Base-by-base conservation (phyloP, 2,113 vertebrate species). In the Myocastor coypus region DNA sequence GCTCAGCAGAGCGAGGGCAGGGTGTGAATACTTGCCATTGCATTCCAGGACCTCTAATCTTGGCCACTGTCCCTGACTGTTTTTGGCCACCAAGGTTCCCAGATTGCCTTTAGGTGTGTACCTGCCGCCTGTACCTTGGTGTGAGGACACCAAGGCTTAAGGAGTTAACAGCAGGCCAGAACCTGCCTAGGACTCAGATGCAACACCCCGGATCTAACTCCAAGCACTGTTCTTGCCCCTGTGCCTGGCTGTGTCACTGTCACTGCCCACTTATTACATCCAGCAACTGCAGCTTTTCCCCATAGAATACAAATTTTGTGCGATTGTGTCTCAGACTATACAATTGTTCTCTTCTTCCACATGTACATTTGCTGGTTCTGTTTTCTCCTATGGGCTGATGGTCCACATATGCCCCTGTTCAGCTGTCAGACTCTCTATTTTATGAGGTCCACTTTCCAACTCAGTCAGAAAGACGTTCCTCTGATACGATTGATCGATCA, bases 201-300 rank as follows among this genome's bases (percentile, higher is more conserved):
- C 40, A 10, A 1, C 24, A 4, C 50, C 2, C 2, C 0, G 32
- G 37, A 13, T 24, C 46, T 63, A 42, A 59, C 26, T 37, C 7
- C 37, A 7, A 32, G 12, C 32, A 1, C 40, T 3, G 5, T 24
- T 26, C 9, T 10, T 42, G 17, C 46, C 46, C 5, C 0, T 3
- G 57, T 5, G 11, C 32, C 46, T 16, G 64, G 28, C 64, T 32
- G 3, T 59, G 59, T 12, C 0, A 28, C 50, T 4, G 20, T 24
- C 17, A 3, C 6, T 55, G 8, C 50, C 10, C 9, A n/a, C 52
- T 22, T 11, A 0, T 28, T 9, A 28, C 0, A 1, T 7, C 37
- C 16, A 1, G 66, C 17, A 42, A 0, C 8, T 7, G 40, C 26
- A 32, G 0, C 4, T 0, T 28, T 3, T 55, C 30, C 64, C 83